A percentile compares a stretch with the other conserved stretches of the same genome.
phyloP scores from a whole-genome alignment of 2,888 invertebrate species.

The Tricholauxania praeusta region DNA sequence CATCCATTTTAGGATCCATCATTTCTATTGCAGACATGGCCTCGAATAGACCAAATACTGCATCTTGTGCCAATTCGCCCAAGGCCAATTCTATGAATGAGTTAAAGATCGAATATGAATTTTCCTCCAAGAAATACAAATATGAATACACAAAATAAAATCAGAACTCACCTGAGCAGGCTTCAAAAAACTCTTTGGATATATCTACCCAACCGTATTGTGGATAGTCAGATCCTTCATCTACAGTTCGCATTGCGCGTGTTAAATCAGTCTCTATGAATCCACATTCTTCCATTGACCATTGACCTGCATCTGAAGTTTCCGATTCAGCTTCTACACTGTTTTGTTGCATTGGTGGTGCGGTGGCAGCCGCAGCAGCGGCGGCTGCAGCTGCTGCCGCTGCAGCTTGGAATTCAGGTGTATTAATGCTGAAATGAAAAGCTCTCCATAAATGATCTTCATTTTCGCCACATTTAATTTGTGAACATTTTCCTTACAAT shows the following conservation, averaged over 20 bases:
- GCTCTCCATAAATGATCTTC: neutral
- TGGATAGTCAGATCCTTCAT: constrained; percentile 62
- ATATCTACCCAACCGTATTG: constrained; percentile 66
- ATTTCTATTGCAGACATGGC: constrained; percentile 99
- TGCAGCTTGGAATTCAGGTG: constrained; percentile 60
- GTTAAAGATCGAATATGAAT: neutral
- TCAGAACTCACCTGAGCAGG: constrained; percentile 70
- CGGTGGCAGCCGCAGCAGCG: constrained; percentile 54
- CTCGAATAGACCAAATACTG: constrained; percentile 92
- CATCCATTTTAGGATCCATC: constrained; percentile 99
- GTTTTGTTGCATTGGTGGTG: constrained; percentile 20
- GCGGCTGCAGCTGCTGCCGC: constrained; percentile 59
- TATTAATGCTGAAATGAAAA: constrained; percentile 45
- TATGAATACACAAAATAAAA: neutral
- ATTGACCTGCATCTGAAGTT: constrained; percentile 49
- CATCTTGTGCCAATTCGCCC: constrained; percentile 93
- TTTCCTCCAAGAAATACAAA: neutral
- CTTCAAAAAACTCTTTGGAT: constrained; percentile 72
- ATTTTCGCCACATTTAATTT: neutral
- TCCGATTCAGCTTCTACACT: constrained; percentile 44
- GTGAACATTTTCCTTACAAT: constrained; percentile 38
- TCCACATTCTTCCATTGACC: constrained; percentile 55
- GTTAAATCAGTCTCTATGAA: constrained; percentile 56
- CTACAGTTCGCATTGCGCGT: constrained; percentile 51
- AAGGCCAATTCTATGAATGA: constrained; percentile 75